phyloP scores from a whole-genome alignment of 2,113 vertebrate genomes.

The Marmota monax region DNA sequence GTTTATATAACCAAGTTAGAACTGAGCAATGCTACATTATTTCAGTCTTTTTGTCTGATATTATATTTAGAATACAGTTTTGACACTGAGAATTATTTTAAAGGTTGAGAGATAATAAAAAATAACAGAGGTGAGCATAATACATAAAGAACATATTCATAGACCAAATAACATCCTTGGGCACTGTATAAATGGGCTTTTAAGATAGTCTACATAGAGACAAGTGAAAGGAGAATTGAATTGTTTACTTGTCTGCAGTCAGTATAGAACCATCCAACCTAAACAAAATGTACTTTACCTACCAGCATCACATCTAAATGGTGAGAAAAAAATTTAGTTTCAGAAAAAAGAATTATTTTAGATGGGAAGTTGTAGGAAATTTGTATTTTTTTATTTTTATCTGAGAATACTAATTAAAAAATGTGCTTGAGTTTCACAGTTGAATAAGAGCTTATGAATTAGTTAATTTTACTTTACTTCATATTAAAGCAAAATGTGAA shows the following conservation, averaged over 20 bases:
- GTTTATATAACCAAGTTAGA: conserved; percentile 4
- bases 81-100: conserved; percentile 28
- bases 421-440: not conserved
- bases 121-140: not conserved
- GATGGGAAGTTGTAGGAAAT: not conserved
- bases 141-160: not conserved
- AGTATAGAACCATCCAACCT: not conserved
- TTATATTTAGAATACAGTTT: not conserved
- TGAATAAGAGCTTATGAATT: not conserved
- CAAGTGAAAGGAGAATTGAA: not conserved
- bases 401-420: conserved; percentile 20
- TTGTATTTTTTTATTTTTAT: conserved; percentile 35
- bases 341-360: not conserved
- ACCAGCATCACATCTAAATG: not conserved
- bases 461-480: conserved; percentile 22
- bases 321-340: not conserved
- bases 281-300: not conserved
- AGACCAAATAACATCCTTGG: not conserved
- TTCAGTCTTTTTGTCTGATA: not conserved
- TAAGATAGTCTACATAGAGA: not conserved
- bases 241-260: not conserved
- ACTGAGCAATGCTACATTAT: not conserved
- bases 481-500: not conserved
- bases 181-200: not conserved
- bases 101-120: not conserved